Evolutionary conservation across 2,797 vertebrate genomes (phyloP).

Genomic region (Phrynocephalus vlangalii): DNA sequence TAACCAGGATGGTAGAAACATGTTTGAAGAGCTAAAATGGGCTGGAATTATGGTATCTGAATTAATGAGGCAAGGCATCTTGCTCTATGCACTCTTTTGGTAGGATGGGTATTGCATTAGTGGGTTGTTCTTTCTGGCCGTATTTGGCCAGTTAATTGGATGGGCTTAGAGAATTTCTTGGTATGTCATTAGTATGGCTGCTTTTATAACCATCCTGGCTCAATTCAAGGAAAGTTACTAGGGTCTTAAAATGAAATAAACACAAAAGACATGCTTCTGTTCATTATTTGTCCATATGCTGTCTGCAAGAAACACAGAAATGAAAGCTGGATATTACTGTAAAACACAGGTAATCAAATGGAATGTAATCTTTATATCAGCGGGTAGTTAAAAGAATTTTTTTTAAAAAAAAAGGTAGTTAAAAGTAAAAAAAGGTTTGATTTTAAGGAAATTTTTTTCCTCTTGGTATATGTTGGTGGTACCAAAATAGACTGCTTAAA

Average conservation of each 20-base stretch:
- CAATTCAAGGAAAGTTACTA: neutral
- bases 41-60: neutral
- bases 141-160: neutral
- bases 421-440: conserved; percentile 25
- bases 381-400: conserved; percentile 28
- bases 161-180: neutral
- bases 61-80: conserved; percentile 2
- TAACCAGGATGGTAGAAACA: conserved; percentile 18
- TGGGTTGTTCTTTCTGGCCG: conserved; percentile 21
- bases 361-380: conserved; percentile 3
- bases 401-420: too few relatives aligned
- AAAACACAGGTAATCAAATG: too few relatives aligned
- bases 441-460: conserved; percentile 53
- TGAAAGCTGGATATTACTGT: too few relatives aligned
- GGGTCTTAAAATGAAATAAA: neutral
- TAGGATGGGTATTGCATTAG: neutral
- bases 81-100: neutral
- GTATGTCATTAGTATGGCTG: neutral
- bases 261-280: neutral
- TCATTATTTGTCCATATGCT: neutral
- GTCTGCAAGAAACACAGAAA: neutral
- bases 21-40: conserved; percentile 15
- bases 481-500: conserved; percentile 25
- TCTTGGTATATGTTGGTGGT: conserved; percentile 36
- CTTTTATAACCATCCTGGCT: neutral